Evolutionary conservation across 2,113 vertebrate genomes (phyloP), one percentile per base, ranked within the genome.

Genomic region (Phaethornis superciliosus): DNA sequence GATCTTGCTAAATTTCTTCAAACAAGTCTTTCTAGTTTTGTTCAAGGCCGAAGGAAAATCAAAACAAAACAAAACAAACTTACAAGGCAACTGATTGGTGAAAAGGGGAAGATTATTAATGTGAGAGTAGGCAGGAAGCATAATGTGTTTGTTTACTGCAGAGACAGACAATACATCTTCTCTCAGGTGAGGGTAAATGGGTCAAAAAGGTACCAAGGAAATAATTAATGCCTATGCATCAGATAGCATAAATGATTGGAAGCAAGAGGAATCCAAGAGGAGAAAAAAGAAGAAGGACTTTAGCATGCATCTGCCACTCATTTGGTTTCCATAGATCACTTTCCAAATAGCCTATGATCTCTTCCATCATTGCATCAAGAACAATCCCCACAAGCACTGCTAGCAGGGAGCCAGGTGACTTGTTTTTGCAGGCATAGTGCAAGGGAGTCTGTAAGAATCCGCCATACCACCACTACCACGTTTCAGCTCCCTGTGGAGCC

Each of bases 401-500:
- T 55, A 15, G 7, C 51, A 55, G 63, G 56, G 54, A 60, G 6
- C 1, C 0, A 17, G 21, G 24, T 79, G 37, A 44, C 7, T 21
- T 0, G 1, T 8, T 81, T 85, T 46, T 54, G 27, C 42, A 68
- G 18, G 6, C 0, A 0, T 42, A 47, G 10, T 10, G 19, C 15
- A 20, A 49, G 6, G n/a, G 18, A 64, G 7, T 9, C 6, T 64
- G 5, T 32, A 59, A 33, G 44, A 42, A 76, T 33, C 8, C 4
- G 9, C 15, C 17, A 32, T 12, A 55, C 15, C 18, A 51, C 19
- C 5, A 2, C 26, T 22, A 46, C 23, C 10, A 21, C 4, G 18
- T 30, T 93, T 67, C 42, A 70, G 23, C 32, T 88, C 8, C 7
- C 22, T 68, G 4, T 2, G 24, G 47, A 70, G 12, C 12, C 19